phyloP scores from a whole-genome alignment of 2,888 invertebrate species.

The Macropis europaea region DNA sequence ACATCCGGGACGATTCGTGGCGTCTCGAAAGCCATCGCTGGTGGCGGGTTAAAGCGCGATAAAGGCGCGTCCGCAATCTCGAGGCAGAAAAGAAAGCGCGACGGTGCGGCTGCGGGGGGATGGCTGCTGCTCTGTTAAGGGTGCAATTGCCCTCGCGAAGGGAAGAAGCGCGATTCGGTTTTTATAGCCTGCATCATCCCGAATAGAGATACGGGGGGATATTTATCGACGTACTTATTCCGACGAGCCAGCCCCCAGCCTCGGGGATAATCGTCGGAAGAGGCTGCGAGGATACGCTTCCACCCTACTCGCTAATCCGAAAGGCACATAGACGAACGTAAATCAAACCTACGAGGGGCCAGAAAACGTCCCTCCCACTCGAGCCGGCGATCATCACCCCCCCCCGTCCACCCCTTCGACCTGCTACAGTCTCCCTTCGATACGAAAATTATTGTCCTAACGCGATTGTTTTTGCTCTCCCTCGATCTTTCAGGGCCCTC shows the following conservation, averaged over 20 bases:
- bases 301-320: constrained; percentile 63
- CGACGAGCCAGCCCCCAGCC: constrained; percentile 35
- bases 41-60: constrained; percentile 10
- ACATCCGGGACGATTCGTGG: no score
- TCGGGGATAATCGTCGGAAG: constrained; percentile 69
- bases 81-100: constrained; percentile 37
- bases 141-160: constrained; percentile 14
- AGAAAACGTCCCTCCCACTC: neutral
- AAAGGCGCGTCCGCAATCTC: constrained; percentile 31
- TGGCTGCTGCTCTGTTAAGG: constrained; percentile 1
- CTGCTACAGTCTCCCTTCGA: no score
- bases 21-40: neutral
- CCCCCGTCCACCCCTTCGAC: no score
- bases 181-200: constrained; percentile 43
- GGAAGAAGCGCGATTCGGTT: constrained; percentile 31
- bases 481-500: neutral
- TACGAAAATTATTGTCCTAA: constrained; percentile 34
- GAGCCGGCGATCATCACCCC: neutral
- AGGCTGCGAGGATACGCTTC: constrained; percentile 46
- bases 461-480: constrained; percentile 19
- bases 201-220: constrained; percentile 45
- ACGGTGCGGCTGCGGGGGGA: no score
- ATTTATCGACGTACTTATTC: constrained; percentile 63
- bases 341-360: constrained; percentile 41
- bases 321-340: constrained; percentile 62